These are phyloP conservation scores for Brachionus plicatilis DNA, from an alignment of 1,140 invertebrate genomes.

Conservation along the genomic window DNA sequence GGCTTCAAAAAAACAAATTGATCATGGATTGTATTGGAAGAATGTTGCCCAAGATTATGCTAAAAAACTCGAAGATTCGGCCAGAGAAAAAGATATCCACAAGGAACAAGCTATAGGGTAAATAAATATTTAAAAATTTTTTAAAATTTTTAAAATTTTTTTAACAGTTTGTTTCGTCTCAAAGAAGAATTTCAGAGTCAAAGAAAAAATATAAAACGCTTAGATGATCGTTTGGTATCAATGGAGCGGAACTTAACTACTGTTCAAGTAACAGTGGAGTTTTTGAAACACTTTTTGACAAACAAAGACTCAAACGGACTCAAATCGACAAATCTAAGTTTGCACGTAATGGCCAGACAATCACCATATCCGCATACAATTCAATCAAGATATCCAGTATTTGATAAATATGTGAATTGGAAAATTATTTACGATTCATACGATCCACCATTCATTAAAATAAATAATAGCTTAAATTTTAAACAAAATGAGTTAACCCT, in stretches of 20 bases:
- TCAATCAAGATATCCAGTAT: conserved; percentile 55
- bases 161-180: conserved; percentile 42
- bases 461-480: background rate
- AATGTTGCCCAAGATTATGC: conserved; percentile 17
- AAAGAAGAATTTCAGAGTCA: conserved; percentile 52
- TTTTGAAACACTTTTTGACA: conserved; percentile 44
- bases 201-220: conserved; percentile 46
- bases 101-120: conserved; percentile 21
- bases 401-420: conserved; percentile 58
- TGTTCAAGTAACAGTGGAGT: conserved; percentile 51
- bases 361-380: conserved; percentile 56
- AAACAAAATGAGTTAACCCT: background rate
- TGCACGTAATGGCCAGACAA: conserved; percentile 51
- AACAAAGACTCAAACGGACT: conserved; percentile 43
- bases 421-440: conserved; percentile 48
- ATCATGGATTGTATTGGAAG: conserved; percentile 18
- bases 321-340: conserved; percentile 45
- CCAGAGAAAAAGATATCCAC: background rate
- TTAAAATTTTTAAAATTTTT: background rate
- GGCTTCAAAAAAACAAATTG: background rate
- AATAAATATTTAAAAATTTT: background rate
- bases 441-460: background rate
- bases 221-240: conserved; percentile 52
- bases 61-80: background rate
- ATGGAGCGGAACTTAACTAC: conserved; percentile 51